Percentiles rank a stretch among this genome's conserved stretches.
Conservation (phyloP, 2,113 vertebrate genomes). For the Rhabdomys dilectus region DNA sequence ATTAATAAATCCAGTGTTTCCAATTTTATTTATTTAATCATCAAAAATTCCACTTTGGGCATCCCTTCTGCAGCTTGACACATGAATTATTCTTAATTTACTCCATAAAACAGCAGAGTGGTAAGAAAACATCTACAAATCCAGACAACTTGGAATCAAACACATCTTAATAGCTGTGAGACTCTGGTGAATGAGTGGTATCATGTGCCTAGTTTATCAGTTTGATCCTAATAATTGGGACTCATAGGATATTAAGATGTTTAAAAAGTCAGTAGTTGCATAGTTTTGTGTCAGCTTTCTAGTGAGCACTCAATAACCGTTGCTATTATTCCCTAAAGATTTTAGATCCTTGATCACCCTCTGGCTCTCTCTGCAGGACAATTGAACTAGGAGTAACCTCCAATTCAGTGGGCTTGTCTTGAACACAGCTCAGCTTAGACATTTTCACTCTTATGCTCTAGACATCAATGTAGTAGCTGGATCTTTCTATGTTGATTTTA, state of each 20-base stretch:
- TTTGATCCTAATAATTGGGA: not conserved
- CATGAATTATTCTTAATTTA: not conserved
- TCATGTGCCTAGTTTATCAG: not conserved
- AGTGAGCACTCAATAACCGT: not conserved
- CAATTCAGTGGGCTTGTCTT: not conserved
- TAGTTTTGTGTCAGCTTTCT: not conserved
- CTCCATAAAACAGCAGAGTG: not conserved
- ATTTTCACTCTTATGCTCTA: not conserved
- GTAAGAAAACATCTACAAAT: not conserved
- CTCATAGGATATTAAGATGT: not conserved
- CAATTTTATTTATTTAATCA: not conserved
- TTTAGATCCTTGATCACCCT: not conserved
- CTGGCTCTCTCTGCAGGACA: not conserved
- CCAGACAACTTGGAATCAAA: not conserved
- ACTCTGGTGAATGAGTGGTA: not conserved
- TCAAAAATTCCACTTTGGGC: not conserved
- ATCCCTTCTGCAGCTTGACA: slow-evolving; percentile 8
- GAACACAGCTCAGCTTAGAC: not conserved
- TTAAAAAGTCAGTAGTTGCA: slow-evolving; percentile 22
- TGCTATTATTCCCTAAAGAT: not conserved
- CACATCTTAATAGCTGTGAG: not conserved
- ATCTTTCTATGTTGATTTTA: not conserved
- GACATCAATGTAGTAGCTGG: not conserved
- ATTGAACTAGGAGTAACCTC: not conserved
- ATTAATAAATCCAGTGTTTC: not conserved